Evolutionary conservation across 2,113 vertebrate species (phyloP).

Genomic region (Pangasianodon gigas): DNA sequence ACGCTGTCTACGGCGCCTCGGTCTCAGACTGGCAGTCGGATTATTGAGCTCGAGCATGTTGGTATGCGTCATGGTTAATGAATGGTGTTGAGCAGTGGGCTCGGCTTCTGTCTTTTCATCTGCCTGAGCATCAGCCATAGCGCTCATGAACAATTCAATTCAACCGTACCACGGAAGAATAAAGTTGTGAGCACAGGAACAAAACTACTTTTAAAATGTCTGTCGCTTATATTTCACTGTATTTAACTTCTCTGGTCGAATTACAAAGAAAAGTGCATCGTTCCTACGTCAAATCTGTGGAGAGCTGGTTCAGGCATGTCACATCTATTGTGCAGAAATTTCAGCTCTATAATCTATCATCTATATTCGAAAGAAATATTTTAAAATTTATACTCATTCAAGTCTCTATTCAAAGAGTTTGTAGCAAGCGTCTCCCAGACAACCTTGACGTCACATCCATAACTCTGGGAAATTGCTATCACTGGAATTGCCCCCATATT

Average conservation of each 20-base stretch:
- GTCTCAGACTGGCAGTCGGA: constrained; percentile 37
- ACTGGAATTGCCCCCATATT: background rate
- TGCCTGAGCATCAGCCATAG: constrained; percentile 3
- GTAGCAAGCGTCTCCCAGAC: background rate
- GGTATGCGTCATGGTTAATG: constrained; percentile 41
- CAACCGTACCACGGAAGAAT: background rate
- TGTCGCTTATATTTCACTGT: background rate
- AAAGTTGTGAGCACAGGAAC: background rate
- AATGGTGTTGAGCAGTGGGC: constrained; percentile 65
- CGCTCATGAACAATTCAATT: background rate
- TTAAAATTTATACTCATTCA: background rate
- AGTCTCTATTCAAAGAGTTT: background rate
- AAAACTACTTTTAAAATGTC: background rate
- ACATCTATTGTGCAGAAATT: background rate
- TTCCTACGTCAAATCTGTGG: background rate
- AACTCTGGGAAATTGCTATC: too few relatives aligned
- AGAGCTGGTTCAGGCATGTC: background rate
- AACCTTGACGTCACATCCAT: background rate
- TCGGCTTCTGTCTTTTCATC: constrained; percentile 48
- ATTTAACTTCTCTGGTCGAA: background rate
- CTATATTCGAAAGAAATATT: background rate
- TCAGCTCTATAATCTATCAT: background rate
- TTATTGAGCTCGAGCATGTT: constrained; percentile 14
- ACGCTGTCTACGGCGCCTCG: constrained; percentile 32
- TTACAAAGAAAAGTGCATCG: background rate